Base-by-base conservation (phyloP, 1,140 invertebrate species). In the Protaetia brevitarsis region DNA sequence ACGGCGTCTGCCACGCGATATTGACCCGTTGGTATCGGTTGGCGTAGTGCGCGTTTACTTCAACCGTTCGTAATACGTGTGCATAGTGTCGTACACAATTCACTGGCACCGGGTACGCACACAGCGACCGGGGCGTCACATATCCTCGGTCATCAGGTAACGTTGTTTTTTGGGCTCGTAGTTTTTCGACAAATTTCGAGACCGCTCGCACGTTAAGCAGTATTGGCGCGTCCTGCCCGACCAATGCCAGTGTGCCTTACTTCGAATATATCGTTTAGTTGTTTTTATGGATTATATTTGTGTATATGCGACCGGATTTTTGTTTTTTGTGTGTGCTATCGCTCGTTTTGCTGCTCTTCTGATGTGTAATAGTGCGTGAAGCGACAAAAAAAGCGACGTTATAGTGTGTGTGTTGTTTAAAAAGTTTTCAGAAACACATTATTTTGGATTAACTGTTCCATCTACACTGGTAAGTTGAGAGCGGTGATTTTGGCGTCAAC, bases 241-340 rank as follows among this genome's bases (percentile, higher is more conserved):
- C 41, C 41, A 51, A 51, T 51, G 41, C 41, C 41, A 51, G 41
- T 51, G 19, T 51, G 19, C 21, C 41, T 51, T 51, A 51, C 41
- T 51, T 51, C 41, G 41, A 51, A 51, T 51, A 34, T 34, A 51
- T 51, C 41, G 41, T 51, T 51, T 51, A 51, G 41, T 51, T 51
- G 41, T 51, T 51, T 51, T 51, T 51, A 51, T 51, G 41, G 41
- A 23, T 51, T 51, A 51, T 23, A 51, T 51, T 51, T 51, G 13
- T 51, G 41, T 51, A 41, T 45, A 19, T 13, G 11, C 13, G 11
- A 19, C 21, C 21, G 13, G 37, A 13, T 45, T 7, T 45, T 45
- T 51, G 11, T 51, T 51, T 51, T 51, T 13, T 37, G 10, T 16
- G 34, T 13, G n/a, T 16, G 10, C 34, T 16, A 11, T 13, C 10